These are phyloP conservation scores for Antennarius maculatus DNA, from an alignment of 2,797 vertebrate genomes.

Conservation along the genomic window DNA sequence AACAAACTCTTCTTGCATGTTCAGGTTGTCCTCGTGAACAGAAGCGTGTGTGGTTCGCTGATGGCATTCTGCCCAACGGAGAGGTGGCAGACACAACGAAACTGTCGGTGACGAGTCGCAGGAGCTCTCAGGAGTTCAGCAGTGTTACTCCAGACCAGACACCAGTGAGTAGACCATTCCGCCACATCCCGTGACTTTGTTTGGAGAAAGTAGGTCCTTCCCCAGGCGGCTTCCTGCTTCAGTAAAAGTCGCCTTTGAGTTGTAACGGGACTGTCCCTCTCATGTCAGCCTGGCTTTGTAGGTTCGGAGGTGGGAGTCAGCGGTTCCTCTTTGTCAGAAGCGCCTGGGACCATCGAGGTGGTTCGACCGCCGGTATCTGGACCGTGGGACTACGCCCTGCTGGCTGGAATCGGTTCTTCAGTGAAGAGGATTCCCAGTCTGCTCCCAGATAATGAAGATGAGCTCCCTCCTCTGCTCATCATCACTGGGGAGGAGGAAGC, in stretches of 20 bases:
- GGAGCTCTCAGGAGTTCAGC: conserved; percentile 82
- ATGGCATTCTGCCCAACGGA: conserved; percentile 93
- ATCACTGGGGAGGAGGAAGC: conserved; percentile 78
- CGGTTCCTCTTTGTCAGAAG: conserved; percentile 25
- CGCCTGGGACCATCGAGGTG: conserved; percentile 29
- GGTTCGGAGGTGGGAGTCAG: conserved; percentile 37
- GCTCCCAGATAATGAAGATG: conserved; percentile 83
- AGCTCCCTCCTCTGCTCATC: conserved; percentile 90
- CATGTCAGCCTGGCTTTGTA: conserved; percentile 59
- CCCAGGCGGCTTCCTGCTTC: no score
- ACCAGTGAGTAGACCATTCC: conserved; percentile 44
- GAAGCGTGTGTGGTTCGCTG: conserved; percentile 95
- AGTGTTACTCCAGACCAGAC: conserved; percentile 65
- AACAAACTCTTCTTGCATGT: conserved; percentile 23
- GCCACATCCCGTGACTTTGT: no score
- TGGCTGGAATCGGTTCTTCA: conserved; percentile 82
- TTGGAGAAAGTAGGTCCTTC: background rate
- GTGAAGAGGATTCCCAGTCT: conserved; percentile 83
- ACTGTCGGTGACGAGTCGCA: conserved; percentile 83
- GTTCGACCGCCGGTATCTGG: conserved; percentile 60
- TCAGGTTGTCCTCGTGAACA: conserved; percentile 86
- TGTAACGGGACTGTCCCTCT: background rate
- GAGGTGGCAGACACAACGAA: conserved; percentile 92
- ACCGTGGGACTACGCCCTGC: conserved; percentile 83
- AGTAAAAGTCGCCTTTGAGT: no score